Evolutionary conservation across 2,888 invertebrate species (phyloP), one percentile per base, ranked within the genome.

Genomic region (Rhamphomyia laevipes): DNA sequence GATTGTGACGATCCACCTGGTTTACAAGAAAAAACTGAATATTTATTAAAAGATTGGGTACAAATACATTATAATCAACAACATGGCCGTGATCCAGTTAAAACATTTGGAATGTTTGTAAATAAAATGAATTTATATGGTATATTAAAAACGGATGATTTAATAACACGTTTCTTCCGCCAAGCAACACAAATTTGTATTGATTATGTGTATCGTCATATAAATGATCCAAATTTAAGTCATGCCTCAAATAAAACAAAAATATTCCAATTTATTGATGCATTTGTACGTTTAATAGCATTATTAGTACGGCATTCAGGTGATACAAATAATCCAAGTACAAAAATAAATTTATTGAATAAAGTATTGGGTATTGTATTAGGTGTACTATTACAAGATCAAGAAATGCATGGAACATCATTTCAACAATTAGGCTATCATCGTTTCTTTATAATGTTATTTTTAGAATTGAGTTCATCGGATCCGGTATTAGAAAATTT

Each of bases 391-490:
- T 74, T 96, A 48, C 93, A 94, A 71, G 99, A 99, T 67, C 97
- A 97, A 60, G 97, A 99, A 56, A 82, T 88, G 55, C 84, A 91
- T 44, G 81, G 83, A 50, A 77, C 81, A 0, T 61, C 62, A 31
- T 99, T 99, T 74, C 95, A 97, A 64, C 96, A 97, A 71, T 74
- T 99, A 62, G 96, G 99, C 2, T 99, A 97, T 71, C 96, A 99
- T 67, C 81, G 99, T 45, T 86, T 99, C 55, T 85, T 99, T 61
- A 86, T 97, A 53, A 93, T 95, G 80, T 77, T 99, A 42, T 97
- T 97, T 72, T 80, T 96, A 53, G 99, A 99, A 65, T 78, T 99
- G 63, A 96, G 93, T 66, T 85, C 88, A 55, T 89, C 93, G 0
- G 96, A 95, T 65, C 86, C 89, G 0, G 86, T 94, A 12, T 74